Conservation (phyloP, 92 coral and sea anemone genomes). For the Palythoa heliodiscus region DNA sequence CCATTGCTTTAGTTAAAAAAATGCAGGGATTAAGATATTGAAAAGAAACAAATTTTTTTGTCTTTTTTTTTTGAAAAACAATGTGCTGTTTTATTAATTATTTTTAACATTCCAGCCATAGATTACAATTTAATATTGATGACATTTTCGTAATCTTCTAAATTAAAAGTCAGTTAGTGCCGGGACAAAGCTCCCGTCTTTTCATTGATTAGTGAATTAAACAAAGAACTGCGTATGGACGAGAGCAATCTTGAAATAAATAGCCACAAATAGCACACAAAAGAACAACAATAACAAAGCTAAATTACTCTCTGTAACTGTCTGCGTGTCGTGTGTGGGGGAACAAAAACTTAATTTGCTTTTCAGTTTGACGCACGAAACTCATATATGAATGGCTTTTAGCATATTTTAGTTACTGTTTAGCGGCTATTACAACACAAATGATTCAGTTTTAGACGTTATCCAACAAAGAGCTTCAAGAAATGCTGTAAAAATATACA, state of each 20-base stretch:
- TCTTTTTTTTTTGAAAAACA: background rate
- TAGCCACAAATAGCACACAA: background rate
- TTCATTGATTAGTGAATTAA: background rate
- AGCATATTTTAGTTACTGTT: background rate
- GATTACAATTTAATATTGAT: background rate
- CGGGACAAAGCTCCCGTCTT: background rate
- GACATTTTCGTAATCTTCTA: background rate
- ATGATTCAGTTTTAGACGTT: background rate
- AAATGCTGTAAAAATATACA: too few relatives aligned
- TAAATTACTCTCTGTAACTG: background rate
- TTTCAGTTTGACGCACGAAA: background rate
- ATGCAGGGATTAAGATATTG: slow-evolving; percentile 18
- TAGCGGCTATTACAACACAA: background rate
- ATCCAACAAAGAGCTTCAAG: too few relatives aligned
- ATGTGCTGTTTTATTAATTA: background rate
- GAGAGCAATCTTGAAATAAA: background rate
- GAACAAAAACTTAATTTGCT: background rate
- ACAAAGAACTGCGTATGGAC: background rate
- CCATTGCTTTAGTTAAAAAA: background rate
- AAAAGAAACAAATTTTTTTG: background rate
- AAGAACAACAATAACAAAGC: background rate
- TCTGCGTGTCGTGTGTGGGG: slow-evolving; percentile 4
- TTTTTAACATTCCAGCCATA: slow-evolving; percentile 6
- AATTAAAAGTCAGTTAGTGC: background rate
- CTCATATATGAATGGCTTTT: too few relatives aligned